Percentiles rank a stretch among this genome's conserved stretches.
Evolutionary conservation across 2,888 invertebrate species (phyloP).

Genomic region (Hybos culiciformis): DNA sequence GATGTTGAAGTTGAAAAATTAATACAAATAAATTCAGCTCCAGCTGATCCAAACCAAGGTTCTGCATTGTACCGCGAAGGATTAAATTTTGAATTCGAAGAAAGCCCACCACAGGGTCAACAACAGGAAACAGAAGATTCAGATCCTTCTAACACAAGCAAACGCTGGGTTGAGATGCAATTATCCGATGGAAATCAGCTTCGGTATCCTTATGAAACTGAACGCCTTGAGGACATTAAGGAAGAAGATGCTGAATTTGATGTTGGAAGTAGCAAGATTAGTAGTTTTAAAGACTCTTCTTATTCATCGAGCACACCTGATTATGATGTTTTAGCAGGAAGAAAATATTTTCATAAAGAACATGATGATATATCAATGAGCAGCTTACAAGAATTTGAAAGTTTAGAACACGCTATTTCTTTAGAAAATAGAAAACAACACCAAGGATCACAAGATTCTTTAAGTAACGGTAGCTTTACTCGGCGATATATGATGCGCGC

Average conservation of each 20-base stretch:
- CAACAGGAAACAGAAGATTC: constrained; percentile 44
- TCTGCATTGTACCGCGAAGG: constrained; percentile 43
- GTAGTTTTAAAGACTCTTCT: constrained; percentile 75
- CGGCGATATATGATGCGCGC: constrained; percentile 53
- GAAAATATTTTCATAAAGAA: constrained; percentile 70
- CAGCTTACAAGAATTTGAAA: constrained; percentile 89
- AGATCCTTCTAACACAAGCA: constrained; percentile 58
- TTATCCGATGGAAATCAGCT: constrained; percentile 46
- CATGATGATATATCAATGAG: constrained; percentile 86
- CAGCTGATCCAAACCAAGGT: constrained; percentile 45
- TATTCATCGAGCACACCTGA: constrained; percentile 92
- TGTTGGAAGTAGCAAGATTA: constrained; percentile 54
- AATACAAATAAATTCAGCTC: constrained; percentile 55
- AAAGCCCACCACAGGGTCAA: constrained; percentile 41
- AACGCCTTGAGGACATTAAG: constrained; percentile 80
- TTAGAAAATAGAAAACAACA: constrained; percentile 61
- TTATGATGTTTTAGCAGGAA: constrained; percentile 71
- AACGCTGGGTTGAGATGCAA: constrained; percentile 84
- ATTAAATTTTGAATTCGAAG: constrained; percentile 58
- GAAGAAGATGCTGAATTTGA: constrained; percentile 87
- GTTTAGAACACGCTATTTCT: constrained; percentile 69
- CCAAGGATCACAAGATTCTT: constrained; percentile 74
- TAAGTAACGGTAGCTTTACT: constrained; percentile 69
- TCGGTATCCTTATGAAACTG: constrained; percentile 61
- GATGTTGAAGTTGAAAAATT: constrained; percentile 59